Evolutionary conservation across 2,888 invertebrate genomes (phyloP), one percentile per base, ranked within the genome.

Genomic region (Odontocolon sp.): DNA sequence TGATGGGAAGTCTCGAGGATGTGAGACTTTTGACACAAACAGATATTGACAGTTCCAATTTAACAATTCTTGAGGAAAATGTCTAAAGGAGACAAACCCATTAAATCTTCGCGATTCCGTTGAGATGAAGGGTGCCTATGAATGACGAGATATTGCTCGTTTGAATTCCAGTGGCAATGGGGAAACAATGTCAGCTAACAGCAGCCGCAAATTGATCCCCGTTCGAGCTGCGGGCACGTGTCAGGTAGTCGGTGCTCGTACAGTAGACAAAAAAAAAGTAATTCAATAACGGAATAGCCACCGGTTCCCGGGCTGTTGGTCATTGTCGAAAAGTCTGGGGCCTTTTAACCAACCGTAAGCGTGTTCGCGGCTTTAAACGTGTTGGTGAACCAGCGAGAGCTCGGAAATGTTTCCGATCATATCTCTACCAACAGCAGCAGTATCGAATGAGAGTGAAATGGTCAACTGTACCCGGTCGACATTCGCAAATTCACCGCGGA

Each of bases 271-370:
- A 50, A 31, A 31, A 36, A 63, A 54, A 63, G 64, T 69, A 73
- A 77, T 73, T 77, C 64, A 73, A 77, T 77, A 77, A 77, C 77
- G 69, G 64, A 77, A 73, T 77, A 52, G 64, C 36, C 50, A 31
- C 42, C 45, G 38, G 71, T n/a, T 71, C 59, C 73, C 69, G 73
- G 73, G 59, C 64, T 59, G 67, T 73, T 77, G 77, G 77, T 73
- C 67, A 73, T 77, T 77, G 77, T 77, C 77, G 69, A 77, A 77
- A 77, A 73, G 73, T 77, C 54, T 52, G 45, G 64, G 73, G 64
- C 64, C 72, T 68, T 77, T 75, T 64, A 14, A 4, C 47, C 9
- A 26, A 11, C 3, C 2, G 42, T 42, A 18, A 2, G 42, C 16
- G 14, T 4, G 5, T 26, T 26, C 33, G 57, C 28, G 64, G 36